These are phyloP conservation scores for Eolophus roseicapilla DNA, from an alignment of 2,113 vertebrate genomes.

Conservation along the genomic window DNA sequence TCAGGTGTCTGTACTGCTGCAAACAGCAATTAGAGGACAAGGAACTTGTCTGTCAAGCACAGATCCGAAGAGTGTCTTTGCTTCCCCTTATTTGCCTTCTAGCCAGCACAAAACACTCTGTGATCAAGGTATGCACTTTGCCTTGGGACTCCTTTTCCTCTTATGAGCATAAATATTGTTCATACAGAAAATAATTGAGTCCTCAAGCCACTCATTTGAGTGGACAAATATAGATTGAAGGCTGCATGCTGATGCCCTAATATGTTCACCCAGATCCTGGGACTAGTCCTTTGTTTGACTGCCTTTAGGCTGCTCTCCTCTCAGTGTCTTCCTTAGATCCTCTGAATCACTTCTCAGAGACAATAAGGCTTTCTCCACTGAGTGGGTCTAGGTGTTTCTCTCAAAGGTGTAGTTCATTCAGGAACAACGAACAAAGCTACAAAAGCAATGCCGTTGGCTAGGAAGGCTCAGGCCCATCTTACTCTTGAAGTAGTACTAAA, in stretches of 20 bases:
- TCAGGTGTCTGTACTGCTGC: neutral
- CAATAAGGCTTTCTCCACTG: neutral
- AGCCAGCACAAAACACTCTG: neutral
- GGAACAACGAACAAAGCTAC: neutral
- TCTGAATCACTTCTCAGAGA: neutral
- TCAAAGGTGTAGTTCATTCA: neutral
- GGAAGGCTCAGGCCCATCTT: neutral
- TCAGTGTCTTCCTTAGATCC: neutral
- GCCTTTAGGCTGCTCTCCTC: neutral
- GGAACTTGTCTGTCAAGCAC: conserved; percentile 3
- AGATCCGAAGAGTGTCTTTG: neutral
- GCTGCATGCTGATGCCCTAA: neutral
- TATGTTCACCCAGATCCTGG: neutral
- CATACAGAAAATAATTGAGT: neutral
- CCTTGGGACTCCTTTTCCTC: neutral
- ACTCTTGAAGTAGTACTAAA: neutral
- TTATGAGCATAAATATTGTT: neutral
- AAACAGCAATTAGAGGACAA: conserved; percentile 48
- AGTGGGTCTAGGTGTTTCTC: neutral
- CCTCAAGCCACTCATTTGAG: neutral
- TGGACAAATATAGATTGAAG: conserved; percentile 17
- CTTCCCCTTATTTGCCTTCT: conserved; percentile 14
- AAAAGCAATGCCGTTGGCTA: neutral
- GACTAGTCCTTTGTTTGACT: neutral
- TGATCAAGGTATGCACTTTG: neutral